Evolutionary conservation across 2,797 vertebrate species (phyloP), one percentile per base, ranked within the genome.

Genomic region (Lagocephalus sceleratus): DNA sequence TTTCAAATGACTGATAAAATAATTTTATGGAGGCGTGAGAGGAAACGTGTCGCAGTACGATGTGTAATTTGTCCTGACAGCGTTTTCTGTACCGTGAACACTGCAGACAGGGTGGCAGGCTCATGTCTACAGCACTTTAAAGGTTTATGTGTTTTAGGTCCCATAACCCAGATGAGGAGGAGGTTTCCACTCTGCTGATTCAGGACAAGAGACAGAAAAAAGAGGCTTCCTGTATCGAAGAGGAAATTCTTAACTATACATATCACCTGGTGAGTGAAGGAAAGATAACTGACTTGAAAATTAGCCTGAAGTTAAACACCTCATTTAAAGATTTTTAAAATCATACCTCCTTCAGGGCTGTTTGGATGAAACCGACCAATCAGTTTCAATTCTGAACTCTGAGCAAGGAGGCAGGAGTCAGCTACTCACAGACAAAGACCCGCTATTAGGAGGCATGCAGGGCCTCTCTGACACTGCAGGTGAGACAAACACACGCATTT

Each of bases 341-440:
- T 9, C 17, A 2, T 6, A n/a, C 19, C 19, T 0, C 51, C 35
- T 70, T 49, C 72, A 92, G 89, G 73, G 41, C 26, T 69, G 58
- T 47, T 66, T 90, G 68, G 73, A 84, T 5, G 83, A 85, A 16
- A 39, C 32, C 1, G 73, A 83, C 53, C 67, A 62, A 52, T 57
- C 77, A 3, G 83, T 87, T 6, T n/a, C 68, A 39, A 60, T 72
- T 9, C 40, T 74, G 29, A 71, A 80, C n/a, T 26, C 26, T 0
- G 19, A 29, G 0, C 51, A 48, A 1, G 54, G 25, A 26, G 68
- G 71, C 12, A 57, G 41, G 43, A 85, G 77, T 40, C 81, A 74
- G 21, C 82, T 92, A 35, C 82, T 92, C 61, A 91, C 90, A 2
- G 88, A 90, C 72, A 78, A 78, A 73, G 90, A 92, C 64, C 90